phyloP scores from a whole-genome alignment of 2,888 invertebrate species.

The Theretra japonica region DNA sequence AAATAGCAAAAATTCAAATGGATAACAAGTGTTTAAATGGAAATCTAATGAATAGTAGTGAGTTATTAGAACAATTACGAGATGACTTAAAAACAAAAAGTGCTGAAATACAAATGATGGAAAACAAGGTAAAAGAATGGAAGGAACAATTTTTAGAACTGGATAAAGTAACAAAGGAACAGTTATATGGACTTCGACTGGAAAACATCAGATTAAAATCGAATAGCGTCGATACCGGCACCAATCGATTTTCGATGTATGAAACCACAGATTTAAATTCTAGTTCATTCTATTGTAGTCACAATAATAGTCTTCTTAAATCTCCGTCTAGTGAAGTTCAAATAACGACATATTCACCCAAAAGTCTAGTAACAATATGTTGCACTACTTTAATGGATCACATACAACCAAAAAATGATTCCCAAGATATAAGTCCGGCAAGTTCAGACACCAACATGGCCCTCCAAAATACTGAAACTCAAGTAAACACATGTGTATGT shows the following conservation, averaged over 20 bases:
- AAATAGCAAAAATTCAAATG: conserved; percentile 49
- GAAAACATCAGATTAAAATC: conserved; percentile 61
- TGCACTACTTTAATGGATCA: conserved; percentile 63
- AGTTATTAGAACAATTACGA: conserved; percentile 54
- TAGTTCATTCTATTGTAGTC: not conserved
- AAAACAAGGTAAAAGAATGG: conserved; percentile 57
- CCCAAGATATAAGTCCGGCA: conserved; percentile 43
- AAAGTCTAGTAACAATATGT: conserved; percentile 69
- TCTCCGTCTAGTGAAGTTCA: conserved; percentile 30
- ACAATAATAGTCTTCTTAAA: not conserved
- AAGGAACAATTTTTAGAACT: conserved; percentile 57
- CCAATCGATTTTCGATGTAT: not conserved
- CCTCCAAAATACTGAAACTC: conserved; percentile 36
- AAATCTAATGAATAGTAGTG: conserved; percentile 52
- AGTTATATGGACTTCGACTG: conserved; percentile 54
- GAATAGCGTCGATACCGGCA: conserved; percentile 27
- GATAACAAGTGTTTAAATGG: conserved; percentile 48
- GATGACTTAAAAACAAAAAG: conserved; percentile 58
- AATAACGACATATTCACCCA: conserved; percentile 54
- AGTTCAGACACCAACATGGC: conserved; percentile 44
- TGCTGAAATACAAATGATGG: conserved; percentile 57
- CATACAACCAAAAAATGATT: conserved; percentile 55
- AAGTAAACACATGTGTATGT: conserved; percentile 49
- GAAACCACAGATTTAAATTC: not conserved
- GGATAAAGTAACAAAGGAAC: conserved; percentile 55